Percentiles rank a stretch among this genome's conserved stretches.
phyloP scores from a whole-genome alignment of 2,113 vertebrate species.

The Lasiurus borealis region DNA sequence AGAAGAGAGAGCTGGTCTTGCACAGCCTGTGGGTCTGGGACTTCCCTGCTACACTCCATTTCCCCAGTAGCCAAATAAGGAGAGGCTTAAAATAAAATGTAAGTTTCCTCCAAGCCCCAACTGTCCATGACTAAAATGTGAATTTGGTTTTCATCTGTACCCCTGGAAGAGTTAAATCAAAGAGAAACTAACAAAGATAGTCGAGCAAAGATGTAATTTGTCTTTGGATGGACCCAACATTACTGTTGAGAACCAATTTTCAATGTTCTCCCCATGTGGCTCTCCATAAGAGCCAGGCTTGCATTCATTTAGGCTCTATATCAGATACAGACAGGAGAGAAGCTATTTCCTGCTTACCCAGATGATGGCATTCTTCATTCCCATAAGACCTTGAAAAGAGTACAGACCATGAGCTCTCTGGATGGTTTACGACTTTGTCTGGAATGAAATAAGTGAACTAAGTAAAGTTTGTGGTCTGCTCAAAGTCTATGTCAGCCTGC shows the following conservation, averaged over 20 bases:
- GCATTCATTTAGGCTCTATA: not conserved
- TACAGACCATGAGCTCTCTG: not conserved
- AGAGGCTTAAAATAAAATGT: not conserved
- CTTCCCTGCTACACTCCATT: not conserved
- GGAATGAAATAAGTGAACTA: not conserved
- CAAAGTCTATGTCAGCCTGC: not conserved
- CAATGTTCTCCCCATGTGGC: not conserved
- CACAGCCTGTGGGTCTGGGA: not conserved
- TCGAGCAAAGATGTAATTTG: not conserved
- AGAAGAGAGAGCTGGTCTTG: not conserved
- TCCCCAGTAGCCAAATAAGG: not conserved
- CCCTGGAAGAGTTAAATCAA: not conserved
- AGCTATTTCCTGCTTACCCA: not conserved
- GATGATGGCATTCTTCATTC: not conserved
- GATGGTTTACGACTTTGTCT: not conserved
- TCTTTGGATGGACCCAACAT: not conserved
- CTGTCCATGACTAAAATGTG: not conserved
- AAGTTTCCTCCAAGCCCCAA: not conserved
- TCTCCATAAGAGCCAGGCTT: not conserved
- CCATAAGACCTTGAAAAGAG: not conserved
- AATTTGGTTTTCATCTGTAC: not conserved
- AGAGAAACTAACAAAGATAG: constrained; percentile 1
- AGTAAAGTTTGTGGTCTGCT: not conserved
- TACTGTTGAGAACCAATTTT: not conserved
- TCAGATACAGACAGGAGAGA: not conserved